Conservation (phyloP, 1,140 invertebrate genomes). For the Condylostylus longicornis region DNA sequence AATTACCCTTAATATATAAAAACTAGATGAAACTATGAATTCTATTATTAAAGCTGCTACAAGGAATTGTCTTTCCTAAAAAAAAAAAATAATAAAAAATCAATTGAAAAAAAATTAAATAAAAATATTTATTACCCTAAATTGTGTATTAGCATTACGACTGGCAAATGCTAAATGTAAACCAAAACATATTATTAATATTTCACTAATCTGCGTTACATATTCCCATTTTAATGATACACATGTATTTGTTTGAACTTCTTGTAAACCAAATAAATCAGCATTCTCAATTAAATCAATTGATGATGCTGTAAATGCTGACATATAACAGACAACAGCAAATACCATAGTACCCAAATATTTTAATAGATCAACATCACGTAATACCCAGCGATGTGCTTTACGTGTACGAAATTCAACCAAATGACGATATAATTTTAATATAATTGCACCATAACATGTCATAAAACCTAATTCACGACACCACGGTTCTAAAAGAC, state of each 20-base stretch:
- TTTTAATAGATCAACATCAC: constrained; percentile 67
- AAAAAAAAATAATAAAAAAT: constrained; percentile 7
- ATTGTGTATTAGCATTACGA: constrained; percentile 68
- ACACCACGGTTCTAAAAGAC: constrained; percentile 72
- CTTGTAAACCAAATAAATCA: constrained; percentile 30
- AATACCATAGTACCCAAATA: constrained; percentile 60
- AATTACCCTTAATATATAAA: constrained; percentile 49
- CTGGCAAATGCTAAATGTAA: constrained; percentile 68
- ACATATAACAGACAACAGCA: constrained; percentile 66
- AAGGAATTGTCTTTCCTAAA: constrained; percentile 60
- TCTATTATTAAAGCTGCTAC: constrained; percentile 62
- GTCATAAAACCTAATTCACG: constrained; percentile 79
- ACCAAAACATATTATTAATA: constrained; percentile 66
- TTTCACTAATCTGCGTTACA: constrained; percentile 72
- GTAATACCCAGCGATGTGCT: constrained; percentile 72
- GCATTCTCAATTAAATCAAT: constrained; percentile 40
- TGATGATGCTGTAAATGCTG: constrained; percentile 66
- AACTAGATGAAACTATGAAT: constrained; percentile 49
- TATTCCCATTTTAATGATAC: constrained; percentile 78
- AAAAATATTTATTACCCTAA: constrained; percentile 36
- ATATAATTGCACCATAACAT: constrained; percentile 76
- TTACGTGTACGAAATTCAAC: constrained; percentile 73
- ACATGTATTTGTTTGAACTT: constrained; percentile 45
- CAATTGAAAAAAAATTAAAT: neutral
- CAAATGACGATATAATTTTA: constrained; percentile 75